A percentile compares a stretch with the other conserved stretches of the same genome.
phyloP scores from a whole-genome alignment of 92 coral and sea anemone species.

The Epizoanthus fatuus region DNA sequence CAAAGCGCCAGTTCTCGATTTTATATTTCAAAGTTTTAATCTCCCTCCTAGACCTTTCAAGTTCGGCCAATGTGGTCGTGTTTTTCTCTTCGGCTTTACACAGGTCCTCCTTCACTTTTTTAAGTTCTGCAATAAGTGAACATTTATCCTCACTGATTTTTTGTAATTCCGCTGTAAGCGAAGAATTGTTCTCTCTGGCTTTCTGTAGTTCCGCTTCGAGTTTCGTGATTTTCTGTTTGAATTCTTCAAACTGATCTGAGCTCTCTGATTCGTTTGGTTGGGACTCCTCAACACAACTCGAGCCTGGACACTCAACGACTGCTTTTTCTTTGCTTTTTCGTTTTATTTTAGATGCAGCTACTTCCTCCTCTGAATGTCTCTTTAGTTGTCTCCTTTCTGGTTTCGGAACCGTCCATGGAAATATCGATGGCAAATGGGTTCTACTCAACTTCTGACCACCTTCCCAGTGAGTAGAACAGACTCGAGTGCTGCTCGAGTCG shows the following conservation, averaged over 20 bases:
- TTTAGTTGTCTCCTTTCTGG: constrained; percentile 1
- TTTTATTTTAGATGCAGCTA: background rate
- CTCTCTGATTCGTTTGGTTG: background rate
- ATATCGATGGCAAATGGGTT: background rate
- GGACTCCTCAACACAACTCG: background rate
- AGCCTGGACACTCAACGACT: background rate
- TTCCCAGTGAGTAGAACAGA: background rate
- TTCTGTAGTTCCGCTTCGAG: background rate
- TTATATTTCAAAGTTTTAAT: constrained; percentile 4
- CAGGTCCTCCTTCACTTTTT: constrained; percentile 7
- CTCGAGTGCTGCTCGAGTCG: background rate
- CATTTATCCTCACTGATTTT: constrained; percentile 7
- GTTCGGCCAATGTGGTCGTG: background rate
- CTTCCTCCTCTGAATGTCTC: background rate
- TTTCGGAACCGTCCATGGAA: background rate
- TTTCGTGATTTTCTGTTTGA: background rate
- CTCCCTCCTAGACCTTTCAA: constrained; percentile 18
- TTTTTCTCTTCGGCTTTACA: constrained; percentile 3
- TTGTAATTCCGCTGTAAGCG: background rate
- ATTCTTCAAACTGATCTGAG: background rate
- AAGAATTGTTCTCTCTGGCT: background rate
- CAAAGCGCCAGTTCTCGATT: constrained; percentile 36
- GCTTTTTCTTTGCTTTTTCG: background rate
- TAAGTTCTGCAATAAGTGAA: background rate
- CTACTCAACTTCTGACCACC: background rate